Evolutionary conservation across 2,888 invertebrate genomes (phyloP).

Genomic region (Osmoderma eremita): DNA sequence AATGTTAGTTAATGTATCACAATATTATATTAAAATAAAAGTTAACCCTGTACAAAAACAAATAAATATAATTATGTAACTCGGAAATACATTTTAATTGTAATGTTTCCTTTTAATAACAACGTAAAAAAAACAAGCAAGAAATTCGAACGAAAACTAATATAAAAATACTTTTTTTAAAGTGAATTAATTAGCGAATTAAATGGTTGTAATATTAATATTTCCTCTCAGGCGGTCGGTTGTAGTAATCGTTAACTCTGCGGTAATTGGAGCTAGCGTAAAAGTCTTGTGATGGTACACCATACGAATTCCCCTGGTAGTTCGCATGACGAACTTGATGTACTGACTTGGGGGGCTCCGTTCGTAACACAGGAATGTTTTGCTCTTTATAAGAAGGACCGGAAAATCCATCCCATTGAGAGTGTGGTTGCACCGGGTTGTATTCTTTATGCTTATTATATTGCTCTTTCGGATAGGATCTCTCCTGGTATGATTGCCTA

Average conservation of each 20-base stretch:
- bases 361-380: constrained; percentile 24
- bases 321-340: constrained; percentile 24
- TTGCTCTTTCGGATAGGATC: constrained; percentile 24
- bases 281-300: constrained; percentile 16
- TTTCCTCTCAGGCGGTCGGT: constrained; percentile 33
- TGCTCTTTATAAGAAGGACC: constrained; percentile 8
- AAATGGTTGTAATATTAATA: constrained; percentile 21
- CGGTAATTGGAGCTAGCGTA: constrained; percentile 23
- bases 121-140: constrained; percentile 1
- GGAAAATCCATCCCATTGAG: constrained; percentile 33
- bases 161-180: background rate
- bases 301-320: constrained; percentile 11
- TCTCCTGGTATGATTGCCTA: constrained; percentile 18
- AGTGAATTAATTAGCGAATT: background rate
- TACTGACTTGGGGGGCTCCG: constrained; percentile 11
- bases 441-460: constrained; percentile 34
- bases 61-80: background rate
- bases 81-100: background rate
- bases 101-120: background rate
- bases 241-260: constrained; percentile 27
- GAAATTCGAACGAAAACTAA: background rate
- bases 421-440: background rate
- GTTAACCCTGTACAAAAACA: too few species aligned
- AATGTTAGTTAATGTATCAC: background rate
- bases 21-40: too few species aligned